These are phyloP conservation scores for Echinometra lucunter DNA, from an alignment of 53 echinoderm and acorn worm species.

Conservation along the genomic window DNA sequence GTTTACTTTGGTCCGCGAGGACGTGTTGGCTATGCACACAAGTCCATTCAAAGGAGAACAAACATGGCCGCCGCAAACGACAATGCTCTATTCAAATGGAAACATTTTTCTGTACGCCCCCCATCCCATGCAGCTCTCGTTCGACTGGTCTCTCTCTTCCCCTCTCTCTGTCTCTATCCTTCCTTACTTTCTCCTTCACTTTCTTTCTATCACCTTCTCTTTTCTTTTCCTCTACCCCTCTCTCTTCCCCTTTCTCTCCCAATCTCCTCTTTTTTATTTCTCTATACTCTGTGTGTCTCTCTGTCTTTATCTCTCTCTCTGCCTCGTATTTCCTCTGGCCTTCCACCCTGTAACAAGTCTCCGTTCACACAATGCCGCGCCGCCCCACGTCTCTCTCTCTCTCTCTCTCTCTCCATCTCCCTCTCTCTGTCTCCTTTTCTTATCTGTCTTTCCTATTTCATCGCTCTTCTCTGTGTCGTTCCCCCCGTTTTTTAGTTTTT, in stretches of 20 bases:
- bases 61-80: slow-evolving; percentile 27
- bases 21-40: slow-evolving; percentile 41
- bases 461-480: neutral
- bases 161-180: neutral
- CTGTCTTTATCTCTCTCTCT: neutral
- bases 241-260: neutral
- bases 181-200: neutral
- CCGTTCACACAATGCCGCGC: no score
- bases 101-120: slow-evolving; percentile 6
- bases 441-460: neutral
- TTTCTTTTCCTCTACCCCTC: neutral
- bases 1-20: slow-evolving; percentile 28
- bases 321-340: no score
- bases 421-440: neutral
- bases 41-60: slow-evolving; percentile 8
- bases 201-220: neutral
- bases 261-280: neutral
- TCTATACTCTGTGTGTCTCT: neutral
- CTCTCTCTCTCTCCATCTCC: neutral
- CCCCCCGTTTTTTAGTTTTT: no score
- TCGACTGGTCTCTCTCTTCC: neutral
- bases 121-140: neutral
- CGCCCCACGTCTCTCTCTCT: neutral
- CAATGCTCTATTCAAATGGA: slow-evolving; percentile 25
- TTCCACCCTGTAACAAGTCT: no score